phyloP scores from a whole-genome alignment of 2,797 vertebrate genomes.

The Enteromius argenteus region DNA sequence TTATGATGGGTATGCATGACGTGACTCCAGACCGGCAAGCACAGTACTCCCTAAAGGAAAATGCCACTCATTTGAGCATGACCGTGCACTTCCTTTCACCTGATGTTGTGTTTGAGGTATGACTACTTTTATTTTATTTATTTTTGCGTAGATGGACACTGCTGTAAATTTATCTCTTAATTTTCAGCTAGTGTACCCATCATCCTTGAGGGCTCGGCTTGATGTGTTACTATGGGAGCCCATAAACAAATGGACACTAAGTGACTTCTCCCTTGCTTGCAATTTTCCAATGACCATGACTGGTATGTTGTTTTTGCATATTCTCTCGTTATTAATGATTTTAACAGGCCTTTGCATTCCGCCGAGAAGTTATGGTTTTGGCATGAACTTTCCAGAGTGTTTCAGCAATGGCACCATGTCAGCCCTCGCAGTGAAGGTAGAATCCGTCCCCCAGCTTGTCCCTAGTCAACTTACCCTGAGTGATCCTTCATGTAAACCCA shows the following conservation, averaged over 20 bases:
- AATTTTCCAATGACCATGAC: slow-evolving; percentile 73
- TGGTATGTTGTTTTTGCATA: slow-evolving; percentile 59
- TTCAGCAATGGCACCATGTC: slow-evolving; percentile 81
- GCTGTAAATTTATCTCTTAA: neutral
- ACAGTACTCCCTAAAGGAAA: slow-evolving; percentile 61
- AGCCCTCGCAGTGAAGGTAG: slow-evolving; percentile 78
- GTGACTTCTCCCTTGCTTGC: slow-evolving; percentile 76
- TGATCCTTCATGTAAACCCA: slow-evolving; percentile 78
- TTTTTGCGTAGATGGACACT: fast-evolving
- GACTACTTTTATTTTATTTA: too few relatives aligned
- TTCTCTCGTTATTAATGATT: neutral
- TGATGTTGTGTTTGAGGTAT: slow-evolving; percentile 71
- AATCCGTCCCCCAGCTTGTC: slow-evolving; percentile 70
- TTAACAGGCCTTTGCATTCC: neutral
- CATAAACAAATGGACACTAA: slow-evolving; percentile 68
- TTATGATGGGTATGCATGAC: slow-evolving; percentile 61
- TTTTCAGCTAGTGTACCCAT: slow-evolving; percentile 61
- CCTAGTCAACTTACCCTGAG: slow-evolving; percentile 75
- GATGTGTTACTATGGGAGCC: slow-evolving; percentile 69
- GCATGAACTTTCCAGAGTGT: slow-evolving; percentile 74
- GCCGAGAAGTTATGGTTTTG: neutral
- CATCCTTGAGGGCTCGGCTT: slow-evolving; percentile 70
- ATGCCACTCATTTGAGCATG: slow-evolving; percentile 72
- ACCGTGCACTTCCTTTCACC: slow-evolving; percentile 65
- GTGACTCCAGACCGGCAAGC: slow-evolving; percentile 60